Evolutionary conservation across 2,797 vertebrate species (phyloP).

Genomic region (Typhlichthys eigenmanni): DNA sequence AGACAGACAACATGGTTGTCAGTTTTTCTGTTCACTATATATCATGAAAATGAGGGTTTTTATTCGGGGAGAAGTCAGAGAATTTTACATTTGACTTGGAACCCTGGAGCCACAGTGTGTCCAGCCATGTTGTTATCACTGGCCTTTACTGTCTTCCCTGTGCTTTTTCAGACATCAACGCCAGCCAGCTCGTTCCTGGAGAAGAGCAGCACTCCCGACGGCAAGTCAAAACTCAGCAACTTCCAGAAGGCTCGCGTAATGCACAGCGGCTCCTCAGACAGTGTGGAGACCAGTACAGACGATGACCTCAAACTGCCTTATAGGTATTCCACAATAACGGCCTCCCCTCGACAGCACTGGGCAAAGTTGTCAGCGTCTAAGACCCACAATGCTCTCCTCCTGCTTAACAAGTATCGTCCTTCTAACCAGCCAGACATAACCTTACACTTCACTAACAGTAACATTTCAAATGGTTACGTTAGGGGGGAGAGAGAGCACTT

Average conservation of each 20-base stretch:
- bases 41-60: too few relatives aligned
- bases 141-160: not conserved
- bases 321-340: conserved; percentile 74
- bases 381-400: too few relatives aligned
- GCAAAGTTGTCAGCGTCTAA: not conserved
- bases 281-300: conserved; percentile 57
- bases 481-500: too few relatives aligned
- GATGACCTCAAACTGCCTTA: conserved; percentile 87
- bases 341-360: not conserved
- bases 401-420: not conserved
- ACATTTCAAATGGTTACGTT: too few relatives aligned
- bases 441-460: too few relatives aligned
- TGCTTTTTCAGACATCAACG: conserved; percentile 71
- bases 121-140: not conserved
- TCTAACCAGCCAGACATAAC: not conserved
- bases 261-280: conserved; percentile 77
- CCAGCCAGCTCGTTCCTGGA: conserved; percentile 78
- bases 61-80: too few relatives aligned
- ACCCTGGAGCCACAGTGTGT: not conserved
- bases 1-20: too few relatives aligned
- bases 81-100: too few relatives aligned
- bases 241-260: conserved; percentile 80
- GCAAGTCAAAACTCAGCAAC: conserved; percentile 67
- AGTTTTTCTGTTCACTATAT: too few relatives aligned
- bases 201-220: conserved; percentile 71